A percentile compares a stretch with the other conserved stretches of the same genome.
These are phyloP conservation scores for Sebastes aleutianus DNA, from an alignment of 2,797 vertebrate genomes.

Conservation along the genomic window DNA sequence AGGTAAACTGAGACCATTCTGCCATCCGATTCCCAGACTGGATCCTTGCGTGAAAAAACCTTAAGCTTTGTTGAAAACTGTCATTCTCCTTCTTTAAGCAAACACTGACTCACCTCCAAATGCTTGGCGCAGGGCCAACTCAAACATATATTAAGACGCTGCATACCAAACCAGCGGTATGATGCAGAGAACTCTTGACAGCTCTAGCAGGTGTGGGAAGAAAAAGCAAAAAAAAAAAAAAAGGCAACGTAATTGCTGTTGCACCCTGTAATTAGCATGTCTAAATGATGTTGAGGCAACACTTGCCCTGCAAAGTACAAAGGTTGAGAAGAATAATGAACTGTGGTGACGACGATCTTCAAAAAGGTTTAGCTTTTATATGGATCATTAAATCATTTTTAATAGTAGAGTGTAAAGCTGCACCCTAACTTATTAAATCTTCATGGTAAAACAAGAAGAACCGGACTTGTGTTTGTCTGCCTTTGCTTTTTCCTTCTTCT, in stretches of 20 bases:
- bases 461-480: background rate
- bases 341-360: constrained; percentile 18
- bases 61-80: constrained; percentile 61
- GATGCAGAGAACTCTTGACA: constrained; percentile 57
- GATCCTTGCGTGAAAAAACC: constrained; percentile 3
- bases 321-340: constrained; percentile 24
- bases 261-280: constrained; percentile 68
- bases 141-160: constrained; percentile 54
- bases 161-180: constrained; percentile 21
- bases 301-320: constrained; percentile 40
- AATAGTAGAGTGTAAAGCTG: background rate
- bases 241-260: constrained; percentile 42
- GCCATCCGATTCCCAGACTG: constrained; percentile 8
- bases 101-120: constrained; percentile 54
- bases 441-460: background rate
- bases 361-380: background rate
- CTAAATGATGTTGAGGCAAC: constrained; percentile 49
- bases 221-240: constrained; percentile 37
- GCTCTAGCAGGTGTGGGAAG: constrained; percentile 61
- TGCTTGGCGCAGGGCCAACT: constrained; percentile 54
- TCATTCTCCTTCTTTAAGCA: constrained; percentile 52
- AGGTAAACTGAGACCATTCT: constrained; percentile 20
- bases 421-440: background rate
- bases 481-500: background rate
- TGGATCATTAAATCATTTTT: constrained; percentile 12